These are phyloP conservation scores for Atta colombica DNA, from an alignment of 1,140 invertebrate species.

Conservation along the genomic window DNA sequence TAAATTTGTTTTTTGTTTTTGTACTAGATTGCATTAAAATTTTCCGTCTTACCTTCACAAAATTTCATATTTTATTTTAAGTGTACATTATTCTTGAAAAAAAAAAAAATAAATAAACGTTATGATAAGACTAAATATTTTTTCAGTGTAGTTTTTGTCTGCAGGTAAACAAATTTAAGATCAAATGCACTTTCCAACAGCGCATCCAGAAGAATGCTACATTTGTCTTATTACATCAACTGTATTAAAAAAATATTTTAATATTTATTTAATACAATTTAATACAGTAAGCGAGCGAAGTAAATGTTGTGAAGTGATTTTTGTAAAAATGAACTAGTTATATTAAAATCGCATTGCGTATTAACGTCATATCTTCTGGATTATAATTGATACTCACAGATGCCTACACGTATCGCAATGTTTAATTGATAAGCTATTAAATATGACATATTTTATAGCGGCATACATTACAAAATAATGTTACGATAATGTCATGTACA, in stretches of 20 bases:
- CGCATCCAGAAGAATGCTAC: no score
- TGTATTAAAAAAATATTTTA: not conserved
- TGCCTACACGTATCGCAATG: not conserved
- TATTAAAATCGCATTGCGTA: not conserved
- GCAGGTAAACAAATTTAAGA: no score
- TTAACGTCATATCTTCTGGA: not conserved
- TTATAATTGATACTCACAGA: not conserved
- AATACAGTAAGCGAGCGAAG: not conserved
- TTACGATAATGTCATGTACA: conserved; percentile 7
- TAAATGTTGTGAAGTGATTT: not conserved
- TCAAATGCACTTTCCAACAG: no score
- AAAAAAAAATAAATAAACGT: no score
- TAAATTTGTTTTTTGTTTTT: no score
- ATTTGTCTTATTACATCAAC: no score
- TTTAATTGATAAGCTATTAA: conserved; percentile 48
- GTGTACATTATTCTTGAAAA: no score
- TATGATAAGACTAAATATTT: no score
- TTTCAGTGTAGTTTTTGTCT: no score
- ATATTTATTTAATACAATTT: not conserved
- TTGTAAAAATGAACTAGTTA: not conserved
- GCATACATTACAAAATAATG: conserved; percentile 23
- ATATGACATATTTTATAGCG: not conserved
- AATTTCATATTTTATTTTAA: no score
- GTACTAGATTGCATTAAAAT: no score
- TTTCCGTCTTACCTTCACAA: no score